Evolutionary conservation across 1,140 invertebrate species (phyloP).

Genomic region (Paraescarpia echinospica): DNA sequence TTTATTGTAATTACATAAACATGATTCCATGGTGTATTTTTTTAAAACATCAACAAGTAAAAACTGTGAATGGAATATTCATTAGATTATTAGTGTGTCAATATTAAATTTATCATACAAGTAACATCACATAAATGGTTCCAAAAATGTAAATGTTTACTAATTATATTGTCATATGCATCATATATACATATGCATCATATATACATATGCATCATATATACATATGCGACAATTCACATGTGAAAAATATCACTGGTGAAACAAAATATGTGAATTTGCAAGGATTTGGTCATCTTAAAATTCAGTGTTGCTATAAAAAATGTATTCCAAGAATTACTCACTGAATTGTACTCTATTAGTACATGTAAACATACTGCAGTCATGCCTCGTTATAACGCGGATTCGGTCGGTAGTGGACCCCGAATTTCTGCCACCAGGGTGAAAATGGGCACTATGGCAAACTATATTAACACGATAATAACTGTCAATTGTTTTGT

Average conservation of each 20-base stretch:
- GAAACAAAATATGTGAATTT: not conserved
- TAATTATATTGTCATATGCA: no score
- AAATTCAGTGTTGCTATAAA: not conserved
- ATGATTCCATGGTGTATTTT: not conserved
- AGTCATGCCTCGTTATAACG: no score
- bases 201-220: no score
- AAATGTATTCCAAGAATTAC: not conserved
- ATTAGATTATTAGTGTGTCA: not conserved
- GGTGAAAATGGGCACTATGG: no score
- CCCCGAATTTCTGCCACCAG: no score
- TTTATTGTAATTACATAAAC: not conserved
- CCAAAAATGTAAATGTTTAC: not conserved
- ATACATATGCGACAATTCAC: not conserved
- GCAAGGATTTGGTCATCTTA: not conserved
- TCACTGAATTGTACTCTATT: not conserved
- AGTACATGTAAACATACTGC: not conserved
- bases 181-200: no score
- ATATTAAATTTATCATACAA: not conserved
- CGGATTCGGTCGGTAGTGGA: no score
- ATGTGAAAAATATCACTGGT: not conserved
- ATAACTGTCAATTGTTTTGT: no score
- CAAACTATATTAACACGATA: no score
- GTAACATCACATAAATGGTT: conserved; percentile 11
- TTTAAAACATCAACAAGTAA: not conserved
- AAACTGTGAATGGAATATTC: not conserved